Evolutionary conservation across 2,113 vertebrate genomes (phyloP), one percentile per base, ranked within the genome.

Genomic region (Bambusicola thoracicus): DNA sequence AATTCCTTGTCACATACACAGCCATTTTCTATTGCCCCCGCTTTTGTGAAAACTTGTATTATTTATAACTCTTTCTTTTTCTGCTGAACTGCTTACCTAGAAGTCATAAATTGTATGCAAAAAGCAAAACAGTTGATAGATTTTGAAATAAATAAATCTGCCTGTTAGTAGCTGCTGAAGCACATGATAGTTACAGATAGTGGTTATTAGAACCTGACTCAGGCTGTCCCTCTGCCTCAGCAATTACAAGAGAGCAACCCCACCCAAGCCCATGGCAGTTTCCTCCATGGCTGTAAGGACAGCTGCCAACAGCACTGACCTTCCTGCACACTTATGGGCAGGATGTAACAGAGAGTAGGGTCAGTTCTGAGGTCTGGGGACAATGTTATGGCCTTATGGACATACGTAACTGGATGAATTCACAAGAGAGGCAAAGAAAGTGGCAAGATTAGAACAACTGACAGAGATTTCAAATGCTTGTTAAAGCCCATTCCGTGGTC

Each of bases 241-340:
- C 53, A 74, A 74, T 56, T 43, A 66, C 63, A 81, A 55, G 34
- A 86, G 32, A 81, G 76, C n/a, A 56, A 38, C 14, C 2, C 6
- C 34, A n/a, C 4, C 8, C 13, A 49, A 84, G 16, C 8, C 24
- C 24, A 34, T 19, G 32, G 8, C 14, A 51, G 56, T 40, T 70
- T 19, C 32, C 65, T 58, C 34, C 0, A 10, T 61, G 36, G 16
- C 51, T 8, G 1, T n/a, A 43, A 65, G 32, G 11, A 41, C 44
- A 40, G 69, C 55, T 48, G 86, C 32, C 4, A 1, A 6, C 2
- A 1, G 61, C 1, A 2, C 27, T 21, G 36, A 40, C 4, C 1
- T 30, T 59, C 34, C 38, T 49, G 65, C 29, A 32, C 27, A 13
- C 15, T 53, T 53, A 30, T 16, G 8, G 51, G 15, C 51, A 53